Evolutionary conservation across 2,797 vertebrate species (phyloP).

Genomic region (Cossypha caffra): DNA sequence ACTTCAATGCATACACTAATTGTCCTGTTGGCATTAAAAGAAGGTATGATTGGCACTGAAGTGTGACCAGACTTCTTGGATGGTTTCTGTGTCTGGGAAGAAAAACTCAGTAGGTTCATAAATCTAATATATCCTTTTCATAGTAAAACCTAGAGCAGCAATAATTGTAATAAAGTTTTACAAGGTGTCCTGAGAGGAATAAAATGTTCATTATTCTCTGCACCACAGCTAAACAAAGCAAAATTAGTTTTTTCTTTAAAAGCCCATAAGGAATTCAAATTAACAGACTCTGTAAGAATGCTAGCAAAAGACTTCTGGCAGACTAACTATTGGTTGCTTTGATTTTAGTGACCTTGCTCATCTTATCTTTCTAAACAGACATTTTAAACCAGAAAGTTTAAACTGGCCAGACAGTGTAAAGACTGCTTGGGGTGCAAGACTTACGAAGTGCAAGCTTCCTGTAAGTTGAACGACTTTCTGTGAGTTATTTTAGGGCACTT

Average conservation of each 20-base stretch:
- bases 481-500: background rate
- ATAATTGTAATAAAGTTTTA: conserved; percentile 49
- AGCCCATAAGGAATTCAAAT: background rate
- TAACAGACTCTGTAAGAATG: background rate
- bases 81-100: background rate
- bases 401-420: background rate
- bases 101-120: conserved; percentile 1
- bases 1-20: background rate
- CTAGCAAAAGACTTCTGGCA: background rate
- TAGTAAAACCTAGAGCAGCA: conserved; percentile 15
- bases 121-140: conserved; percentile 23
- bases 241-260: background rate
- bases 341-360: conserved; percentile 22
- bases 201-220: background rate
- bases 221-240: background rate
- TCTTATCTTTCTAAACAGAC: conserved; percentile 1
- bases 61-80: background rate
- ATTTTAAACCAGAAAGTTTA: background rate
- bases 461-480: background rate
- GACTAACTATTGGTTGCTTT: background rate
- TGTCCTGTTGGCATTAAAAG: background rate
- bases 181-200: background rate
- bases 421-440: background rate
- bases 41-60: background rate
- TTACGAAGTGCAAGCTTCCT: background rate